These are phyloP conservation scores for Myotis myotis DNA, from an alignment of 2,797 vertebrate genomes.

Conservation along the genomic window DNA sequence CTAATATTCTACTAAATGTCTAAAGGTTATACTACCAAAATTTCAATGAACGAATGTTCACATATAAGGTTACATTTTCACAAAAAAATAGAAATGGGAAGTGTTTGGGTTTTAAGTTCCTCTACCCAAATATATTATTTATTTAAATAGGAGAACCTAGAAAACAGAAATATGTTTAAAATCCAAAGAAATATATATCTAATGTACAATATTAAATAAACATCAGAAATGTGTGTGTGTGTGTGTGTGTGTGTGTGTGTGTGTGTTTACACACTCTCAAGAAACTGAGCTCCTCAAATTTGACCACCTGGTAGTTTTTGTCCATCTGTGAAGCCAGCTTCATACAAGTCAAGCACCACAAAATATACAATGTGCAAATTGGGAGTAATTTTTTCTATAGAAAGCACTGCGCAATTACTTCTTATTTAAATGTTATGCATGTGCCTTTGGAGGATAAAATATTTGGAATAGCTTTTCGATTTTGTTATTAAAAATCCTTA, in stretches of 20 bases:
- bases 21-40: background rate
- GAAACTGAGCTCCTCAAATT: background rate
- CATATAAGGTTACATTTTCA: background rate
- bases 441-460: background rate
- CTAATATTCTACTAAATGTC: background rate
- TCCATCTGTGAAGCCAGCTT: background rate
- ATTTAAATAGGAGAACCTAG: conserved; percentile 10
- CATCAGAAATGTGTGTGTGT: background rate
- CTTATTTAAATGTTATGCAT: background rate
- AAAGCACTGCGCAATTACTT: background rate
- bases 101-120: background rate
- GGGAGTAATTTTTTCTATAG: background rate
- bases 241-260: background rate
- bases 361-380: background rate
- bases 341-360: background rate
- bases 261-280: background rate
- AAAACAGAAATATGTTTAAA: background rate
- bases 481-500: background rate
- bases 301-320: background rate
- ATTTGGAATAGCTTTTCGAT: background rate
- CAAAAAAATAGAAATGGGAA: background rate
- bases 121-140: background rate
- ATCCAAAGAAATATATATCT: background rate
- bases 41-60: background rate
- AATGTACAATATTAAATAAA: background rate